Evolutionary conservation across 2,113 vertebrate genomes (phyloP).

Genomic region (Ptilonorhynchus violaceus): DNA sequence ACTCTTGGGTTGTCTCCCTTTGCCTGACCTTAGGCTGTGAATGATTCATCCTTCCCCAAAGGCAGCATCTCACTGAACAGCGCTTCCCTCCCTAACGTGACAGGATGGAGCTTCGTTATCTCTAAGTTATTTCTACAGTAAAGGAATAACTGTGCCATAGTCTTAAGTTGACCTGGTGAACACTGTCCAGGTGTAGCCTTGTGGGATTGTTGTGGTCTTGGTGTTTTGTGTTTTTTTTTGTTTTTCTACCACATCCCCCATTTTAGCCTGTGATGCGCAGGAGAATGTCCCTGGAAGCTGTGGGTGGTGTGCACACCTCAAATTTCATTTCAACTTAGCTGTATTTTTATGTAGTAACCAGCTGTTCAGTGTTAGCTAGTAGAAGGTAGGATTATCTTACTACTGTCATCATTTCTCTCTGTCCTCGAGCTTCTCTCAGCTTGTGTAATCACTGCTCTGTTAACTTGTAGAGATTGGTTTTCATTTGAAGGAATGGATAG

Average conservation of each 20-base stretch:
- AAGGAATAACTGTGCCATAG: not conserved
- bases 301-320: not conserved
- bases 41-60: not conserved
- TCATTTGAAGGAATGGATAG: not conserved
- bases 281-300: not conserved
- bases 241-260: fast-evolving
- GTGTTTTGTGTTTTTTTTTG: not conserved
- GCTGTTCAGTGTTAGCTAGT: not conserved
- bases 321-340: not conserved
- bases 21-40: not conserved
- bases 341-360: not conserved
- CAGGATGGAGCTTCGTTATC: not conserved
- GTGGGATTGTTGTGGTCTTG: not conserved
- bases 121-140: not conserved
- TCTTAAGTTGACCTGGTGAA: not conserved
- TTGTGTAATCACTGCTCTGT: not conserved
- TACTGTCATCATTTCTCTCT: not conserved
- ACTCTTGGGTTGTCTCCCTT: not conserved
- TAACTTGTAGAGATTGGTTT: not conserved
- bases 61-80: not conserved
- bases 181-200: not conserved
- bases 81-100: not conserved
- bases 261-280: not conserved
- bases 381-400: not conserved
- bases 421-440: not conserved